Percentiles rank a stretch among this genome's conserved stretches.
Conservation (phyloP, 2,113 vertebrate species). For the Budorcas taxicolor region DNA sequence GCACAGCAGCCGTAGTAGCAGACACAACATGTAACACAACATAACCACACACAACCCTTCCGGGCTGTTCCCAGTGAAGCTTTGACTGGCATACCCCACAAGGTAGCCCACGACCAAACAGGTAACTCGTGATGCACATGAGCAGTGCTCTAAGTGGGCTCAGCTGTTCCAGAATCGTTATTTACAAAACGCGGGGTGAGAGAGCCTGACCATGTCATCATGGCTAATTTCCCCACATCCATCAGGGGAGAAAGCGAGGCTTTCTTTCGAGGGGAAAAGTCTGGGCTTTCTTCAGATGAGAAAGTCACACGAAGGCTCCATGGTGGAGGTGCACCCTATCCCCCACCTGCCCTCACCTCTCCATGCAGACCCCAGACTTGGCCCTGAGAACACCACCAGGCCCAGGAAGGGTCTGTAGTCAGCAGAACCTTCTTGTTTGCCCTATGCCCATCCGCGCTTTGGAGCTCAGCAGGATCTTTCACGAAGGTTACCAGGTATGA, state of each 20-base stretch:
- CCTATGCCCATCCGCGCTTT: not conserved
- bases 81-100: not conserved
- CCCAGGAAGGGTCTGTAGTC: not conserved
- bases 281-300: not conserved
- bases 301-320: not conserved
- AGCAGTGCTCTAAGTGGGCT: not conserved
- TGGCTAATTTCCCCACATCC: not conserved
- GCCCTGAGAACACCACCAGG: not conserved
- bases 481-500: not conserved
- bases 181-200: not conserved
- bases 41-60: not conserved
- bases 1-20: not conserved
- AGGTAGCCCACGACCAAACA: accelerated
- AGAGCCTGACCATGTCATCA: not conserved
- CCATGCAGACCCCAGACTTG: not conserved
- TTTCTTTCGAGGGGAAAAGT: not conserved
- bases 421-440: not conserved
- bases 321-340: accelerated
- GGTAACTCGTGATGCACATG: not conserved
- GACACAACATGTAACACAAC: not conserved
- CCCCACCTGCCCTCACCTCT: not conserved
- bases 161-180: not conserved
- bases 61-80: accelerated
- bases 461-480: not conserved
- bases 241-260: not conserved